Conservation (phyloP, 2,797 vertebrate species). For the Emys orbicularis region DNA sequence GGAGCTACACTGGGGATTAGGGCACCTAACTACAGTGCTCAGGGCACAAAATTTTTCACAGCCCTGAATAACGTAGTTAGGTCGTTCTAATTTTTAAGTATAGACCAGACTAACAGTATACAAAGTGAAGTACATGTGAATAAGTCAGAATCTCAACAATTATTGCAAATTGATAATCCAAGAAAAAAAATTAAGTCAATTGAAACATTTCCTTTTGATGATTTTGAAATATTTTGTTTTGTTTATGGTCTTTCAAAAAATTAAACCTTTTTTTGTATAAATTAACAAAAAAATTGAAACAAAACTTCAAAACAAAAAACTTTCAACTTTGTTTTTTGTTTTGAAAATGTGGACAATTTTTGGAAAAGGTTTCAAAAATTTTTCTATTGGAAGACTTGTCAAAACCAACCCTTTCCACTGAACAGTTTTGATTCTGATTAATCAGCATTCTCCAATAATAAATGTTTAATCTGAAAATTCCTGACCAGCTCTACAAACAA, state of each 20-base stretch:
- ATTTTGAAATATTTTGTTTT: background rate
- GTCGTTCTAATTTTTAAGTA: background rate
- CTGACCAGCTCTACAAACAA: background rate
- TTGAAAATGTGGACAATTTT: background rate
- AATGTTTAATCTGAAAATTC: background rate
- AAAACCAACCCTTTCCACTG: background rate
- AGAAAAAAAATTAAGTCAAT: background rate
- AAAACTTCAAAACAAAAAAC: background rate
- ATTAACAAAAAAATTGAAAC: background rate
- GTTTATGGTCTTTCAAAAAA: background rate
- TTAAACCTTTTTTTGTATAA: background rate
- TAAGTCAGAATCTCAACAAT: background rate
- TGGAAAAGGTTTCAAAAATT: background rate
- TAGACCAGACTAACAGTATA: background rate
- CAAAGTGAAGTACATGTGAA: background rate
- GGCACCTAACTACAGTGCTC: background rate
- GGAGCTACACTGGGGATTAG: background rate
- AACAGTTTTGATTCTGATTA: background rate
- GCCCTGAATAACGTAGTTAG: background rate
- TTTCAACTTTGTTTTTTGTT: background rate
- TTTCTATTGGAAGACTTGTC: background rate
- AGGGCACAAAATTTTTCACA: background rate
- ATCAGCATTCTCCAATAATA: background rate
- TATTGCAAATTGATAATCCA: background rate
- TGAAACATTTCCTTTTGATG: background rate